Percentiles rank a stretch among this genome's conserved stretches.
Evolutionary conservation across 2,888 invertebrate species (phyloP).

Genomic region (Caenorhabditis zanzibari): DNA sequence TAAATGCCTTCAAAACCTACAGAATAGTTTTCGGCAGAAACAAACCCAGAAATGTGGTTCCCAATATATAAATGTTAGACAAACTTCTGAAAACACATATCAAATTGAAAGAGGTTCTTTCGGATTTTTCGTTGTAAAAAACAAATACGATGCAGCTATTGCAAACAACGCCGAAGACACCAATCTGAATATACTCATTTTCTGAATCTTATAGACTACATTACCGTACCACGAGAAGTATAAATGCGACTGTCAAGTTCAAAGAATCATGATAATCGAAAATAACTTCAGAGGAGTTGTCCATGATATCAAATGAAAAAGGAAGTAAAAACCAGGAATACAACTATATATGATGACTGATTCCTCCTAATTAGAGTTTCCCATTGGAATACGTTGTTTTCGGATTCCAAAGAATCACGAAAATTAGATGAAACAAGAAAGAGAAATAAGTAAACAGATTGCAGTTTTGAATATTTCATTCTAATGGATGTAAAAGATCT

Average conservation of each 20-base stretch:
- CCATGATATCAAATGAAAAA: background rate
- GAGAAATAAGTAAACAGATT: conserved; percentile 2
- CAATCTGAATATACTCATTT: conserved; percentile 37
- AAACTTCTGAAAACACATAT: conserved; percentile 49
- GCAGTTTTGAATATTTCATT: conserved; percentile 9
- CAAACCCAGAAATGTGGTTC: conserved; percentile 35
- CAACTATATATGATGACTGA: background rate
- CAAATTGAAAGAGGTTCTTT: conserved; percentile 53
- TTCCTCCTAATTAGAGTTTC: background rate
- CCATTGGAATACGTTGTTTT: background rate
- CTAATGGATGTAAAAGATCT: conserved; percentile 2
- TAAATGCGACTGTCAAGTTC: conserved; percentile 9
- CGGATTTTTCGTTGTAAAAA: conserved; percentile 42
- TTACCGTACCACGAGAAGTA: conserved; percentile 39
- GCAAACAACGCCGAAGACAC: conserved; percentile 38
- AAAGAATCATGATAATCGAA: conserved; percentile 23
- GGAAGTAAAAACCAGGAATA: conserved; percentile 2
- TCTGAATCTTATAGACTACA: too few relatives aligned
- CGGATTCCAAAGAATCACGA: background rate
- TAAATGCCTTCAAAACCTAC: too few relatives aligned
- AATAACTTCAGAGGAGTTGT: background rate
- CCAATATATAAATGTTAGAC: conserved; percentile 47
- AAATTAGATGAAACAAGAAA: too few relatives aligned
- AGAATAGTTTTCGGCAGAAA: conserved; percentile 51
- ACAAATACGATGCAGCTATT: conserved; percentile 38